Percentiles rank a stretch among this genome's conserved stretches.
Evolutionary conservation across 2,113 vertebrate species (phyloP).

Genomic region (Epinephelus moara): DNA sequence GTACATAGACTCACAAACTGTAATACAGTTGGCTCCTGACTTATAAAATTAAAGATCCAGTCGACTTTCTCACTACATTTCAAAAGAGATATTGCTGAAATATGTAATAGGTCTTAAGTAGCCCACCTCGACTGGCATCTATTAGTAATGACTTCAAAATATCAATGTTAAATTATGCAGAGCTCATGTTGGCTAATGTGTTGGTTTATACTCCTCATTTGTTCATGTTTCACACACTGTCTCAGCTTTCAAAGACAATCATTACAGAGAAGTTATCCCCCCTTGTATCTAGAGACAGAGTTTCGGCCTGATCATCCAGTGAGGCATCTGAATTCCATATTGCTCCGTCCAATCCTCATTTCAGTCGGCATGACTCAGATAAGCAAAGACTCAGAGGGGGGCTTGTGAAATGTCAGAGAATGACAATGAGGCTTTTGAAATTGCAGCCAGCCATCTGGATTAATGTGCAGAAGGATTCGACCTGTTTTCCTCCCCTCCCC

Average conservation of each 20-base stretch:
- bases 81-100: background rate
- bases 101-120: background rate
- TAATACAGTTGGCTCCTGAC: background rate
- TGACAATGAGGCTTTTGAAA: slow-evolving; percentile 74
- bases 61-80: background rate
- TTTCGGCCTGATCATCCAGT: slow-evolving; percentile 52
- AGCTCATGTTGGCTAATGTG: slow-evolving; percentile 27
- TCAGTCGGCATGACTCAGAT: slow-evolving; percentile 64
- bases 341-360: slow-evolving; percentile 54
- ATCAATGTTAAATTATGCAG: slow-evolving; percentile 39
- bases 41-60: background rate
- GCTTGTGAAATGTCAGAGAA: slow-evolving; percentile 69
- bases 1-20: background rate
- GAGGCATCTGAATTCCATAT: slow-evolving; percentile 63
- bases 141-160: slow-evolving; percentile 13
- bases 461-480: slow-evolving; percentile 51
- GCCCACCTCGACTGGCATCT: background rate
- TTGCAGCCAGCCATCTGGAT: slow-evolving; percentile 64
- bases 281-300: slow-evolving; percentile 35
- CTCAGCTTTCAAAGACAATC: slow-evolving; percentile 45
- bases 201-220: slow-evolving; percentile 38
- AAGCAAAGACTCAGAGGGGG: slow-evolving; percentile 55
- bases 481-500: slow-evolving; percentile 26
- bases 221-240: slow-evolving; percentile 44
- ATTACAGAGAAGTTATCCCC: slow-evolving; percentile 26